Conservation (phyloP, 2,888 invertebrate species). For the Danaus chrysippus region DNA sequence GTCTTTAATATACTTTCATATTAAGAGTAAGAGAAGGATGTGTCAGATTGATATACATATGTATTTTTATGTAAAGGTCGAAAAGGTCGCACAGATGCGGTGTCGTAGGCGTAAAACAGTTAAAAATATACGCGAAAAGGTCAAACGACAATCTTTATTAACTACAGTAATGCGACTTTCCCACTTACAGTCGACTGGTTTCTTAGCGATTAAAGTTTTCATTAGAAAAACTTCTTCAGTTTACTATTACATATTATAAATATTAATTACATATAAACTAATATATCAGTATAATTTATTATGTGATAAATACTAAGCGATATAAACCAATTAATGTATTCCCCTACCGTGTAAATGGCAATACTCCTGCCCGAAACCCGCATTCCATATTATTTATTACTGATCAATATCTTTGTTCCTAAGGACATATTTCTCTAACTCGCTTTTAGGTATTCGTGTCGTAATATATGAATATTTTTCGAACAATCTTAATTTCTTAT, state of each 20-base stretch:
- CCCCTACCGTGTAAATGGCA: slow-evolving; percentile 10
- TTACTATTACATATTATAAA: background rate
- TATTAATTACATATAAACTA: background rate
- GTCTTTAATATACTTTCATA: too few relatives aligned
- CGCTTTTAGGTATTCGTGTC: background rate
- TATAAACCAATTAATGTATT: background rate
- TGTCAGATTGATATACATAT: background rate
- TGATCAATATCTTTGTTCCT: slow-evolving; percentile 15
- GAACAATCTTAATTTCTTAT: background rate
- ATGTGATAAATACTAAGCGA: background rate
- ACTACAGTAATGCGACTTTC: background rate
- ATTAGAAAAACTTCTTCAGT: background rate
- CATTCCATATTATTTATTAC: slow-evolving; percentile 16
- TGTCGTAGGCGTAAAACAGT: slow-evolving; percentile 22
- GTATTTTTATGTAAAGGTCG: background rate
- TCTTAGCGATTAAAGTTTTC: slow-evolving; percentile 1
- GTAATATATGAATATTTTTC: slow-evolving; percentile 1
- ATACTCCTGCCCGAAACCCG: slow-evolving; percentile 9
- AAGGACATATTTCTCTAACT: slow-evolving; percentile 14
- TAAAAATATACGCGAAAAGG: slow-evolving; percentile 20
- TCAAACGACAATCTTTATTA: slow-evolving; percentile 16
- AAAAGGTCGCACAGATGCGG: slow-evolving; percentile 18
- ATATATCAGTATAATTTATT: background rate
- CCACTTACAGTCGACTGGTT: background rate
- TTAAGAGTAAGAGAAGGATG: background rate